These are phyloP conservation scores for Botia almorhae DNA, from an alignment of 2,797 vertebrate genomes.

Conservation along the genomic window DNA sequence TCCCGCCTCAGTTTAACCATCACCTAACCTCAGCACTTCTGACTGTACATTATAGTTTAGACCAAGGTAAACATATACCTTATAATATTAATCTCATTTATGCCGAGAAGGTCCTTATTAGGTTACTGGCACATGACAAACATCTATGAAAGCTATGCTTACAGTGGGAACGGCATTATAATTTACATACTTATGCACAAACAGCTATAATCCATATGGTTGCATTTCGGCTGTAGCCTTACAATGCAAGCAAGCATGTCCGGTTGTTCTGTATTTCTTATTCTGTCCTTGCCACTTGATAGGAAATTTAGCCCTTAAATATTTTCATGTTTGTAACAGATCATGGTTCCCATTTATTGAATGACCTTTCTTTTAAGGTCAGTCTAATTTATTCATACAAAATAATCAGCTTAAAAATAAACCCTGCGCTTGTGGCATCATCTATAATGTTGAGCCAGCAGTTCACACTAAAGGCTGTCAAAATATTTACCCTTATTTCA, in stretches of 20 bases:
- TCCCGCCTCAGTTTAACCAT: constrained; percentile 62
- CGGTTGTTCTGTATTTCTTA: no score
- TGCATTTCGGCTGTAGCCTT: background rate
- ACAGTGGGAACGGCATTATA: background rate
- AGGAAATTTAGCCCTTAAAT: no score
- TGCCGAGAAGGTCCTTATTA: constrained; percentile 47
- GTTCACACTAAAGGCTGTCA: constrained; percentile 26
- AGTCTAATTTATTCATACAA: constrained; percentile 27
- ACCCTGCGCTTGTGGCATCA: constrained; percentile 22
- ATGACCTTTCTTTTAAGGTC: constrained; percentile 14
- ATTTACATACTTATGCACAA: background rate
- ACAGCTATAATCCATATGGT: background rate
- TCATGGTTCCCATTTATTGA: constrained; percentile 32
- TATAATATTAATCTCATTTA: constrained; percentile 72
- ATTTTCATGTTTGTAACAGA: no score
- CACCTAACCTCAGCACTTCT: constrained; percentile 60
- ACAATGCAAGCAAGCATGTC: background rate
- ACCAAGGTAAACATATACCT: constrained; percentile 59
- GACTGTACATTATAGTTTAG: constrained; percentile 63
- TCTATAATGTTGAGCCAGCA: constrained; percentile 23
- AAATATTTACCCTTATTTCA: constrained; percentile 51
- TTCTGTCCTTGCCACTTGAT: no score
- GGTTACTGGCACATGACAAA: constrained; percentile 41
- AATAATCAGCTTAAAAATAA: constrained; percentile 47
- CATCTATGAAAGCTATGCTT: constrained; percentile 7